A percentile compares a stretch with the other conserved stretches of the same genome.
Conservation (phyloP, 1,140 invertebrate species). For the Euwallacea fornicatus region DNA sequence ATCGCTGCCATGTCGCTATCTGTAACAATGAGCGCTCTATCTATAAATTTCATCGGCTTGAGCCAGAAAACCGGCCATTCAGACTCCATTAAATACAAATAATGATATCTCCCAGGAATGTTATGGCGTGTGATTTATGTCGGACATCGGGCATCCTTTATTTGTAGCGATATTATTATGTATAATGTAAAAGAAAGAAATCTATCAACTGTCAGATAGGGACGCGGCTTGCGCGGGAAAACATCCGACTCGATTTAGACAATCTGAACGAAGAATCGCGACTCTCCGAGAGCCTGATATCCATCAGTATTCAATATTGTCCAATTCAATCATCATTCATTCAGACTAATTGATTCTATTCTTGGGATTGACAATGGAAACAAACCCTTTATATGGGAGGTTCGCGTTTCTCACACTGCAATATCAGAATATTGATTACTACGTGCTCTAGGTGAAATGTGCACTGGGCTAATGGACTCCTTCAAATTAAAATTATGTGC, state of each 20-base stretch:
- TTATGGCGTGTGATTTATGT: slow-evolving; percentile 42
- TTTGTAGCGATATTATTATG: slow-evolving; percentile 41
- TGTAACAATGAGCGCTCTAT: slow-evolving; percentile 12
- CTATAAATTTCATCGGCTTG: slow-evolving; percentile 25
- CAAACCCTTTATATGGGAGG: slow-evolving; percentile 23
- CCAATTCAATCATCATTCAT: slow-evolving; percentile 41
- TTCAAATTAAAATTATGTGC: too few relatives aligned
- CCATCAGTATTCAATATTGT: slow-evolving; percentile 44
- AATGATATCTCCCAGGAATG: slow-evolving; percentile 34
- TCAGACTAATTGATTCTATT: slow-evolving; percentile 45
- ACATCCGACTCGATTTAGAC: slow-evolving; percentile 38
- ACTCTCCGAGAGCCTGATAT: slow-evolving; percentile 38
- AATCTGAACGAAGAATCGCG: slow-evolving; percentile 41
- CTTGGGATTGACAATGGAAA: slow-evolving; percentile 40
- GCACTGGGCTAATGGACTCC: too few relatives aligned
- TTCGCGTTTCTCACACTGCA: not conserved
- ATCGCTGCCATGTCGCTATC: not conserved
- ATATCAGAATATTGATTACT: not conserved
- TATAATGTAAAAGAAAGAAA: slow-evolving; percentile 41
- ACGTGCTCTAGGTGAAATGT: not conserved
- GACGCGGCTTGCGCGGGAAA: slow-evolving; percentile 34
- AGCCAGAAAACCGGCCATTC: not conserved
- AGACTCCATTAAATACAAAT: slow-evolving; percentile 38
- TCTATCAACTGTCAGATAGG: slow-evolving; percentile 42
- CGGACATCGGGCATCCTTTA: slow-evolving; percentile 36